Base-by-base conservation (phyloP, 1,140 invertebrate species). In the Mylabris phalerata region DNA sequence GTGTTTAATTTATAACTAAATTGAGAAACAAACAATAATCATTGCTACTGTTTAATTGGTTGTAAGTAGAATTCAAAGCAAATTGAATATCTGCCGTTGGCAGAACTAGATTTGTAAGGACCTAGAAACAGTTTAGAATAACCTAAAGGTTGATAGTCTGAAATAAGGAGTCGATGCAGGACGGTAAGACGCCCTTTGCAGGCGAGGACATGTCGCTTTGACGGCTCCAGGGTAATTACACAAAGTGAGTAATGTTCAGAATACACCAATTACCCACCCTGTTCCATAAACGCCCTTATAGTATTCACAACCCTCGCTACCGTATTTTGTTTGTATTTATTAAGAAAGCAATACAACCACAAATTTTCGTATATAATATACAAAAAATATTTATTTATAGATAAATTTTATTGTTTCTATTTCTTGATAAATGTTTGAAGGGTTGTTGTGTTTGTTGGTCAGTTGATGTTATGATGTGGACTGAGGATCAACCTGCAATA, bases 171-270 rank as follows among this genome's bases (percentile, higher is more conserved):
- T 57, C 62, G 62, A 61, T 58, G 60, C 52, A 52, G 59, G 51
- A 55, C 44, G 44, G 45, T 60, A 57, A 56, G 57, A 59, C 59
- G 62, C 66, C 67, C 66, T 66, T 67, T 69, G 59, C 67, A 65
- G 61, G 70, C 71, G 69, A 67, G 66, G 71, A 71, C 71, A 71
- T 69, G 67, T 71, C 70, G 66, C 65, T 69, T 66, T 66, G 64
- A 66, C 65, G 55, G 69, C 69, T 71, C 61, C 46, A 60, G 67
- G 68, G 70, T 71, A 73, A 73, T 73, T 73, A 73, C 69, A 69
- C 66, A 67, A 65, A 70, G 67, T 73, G 69, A 71, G 63, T 73
- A 69, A 71, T 73, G 69, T 62, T 62, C 51, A 61, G 60, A 67
- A 60, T 61, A 61, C 61, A 64, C 65, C 67, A 67, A 69, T 69